Base-by-base conservation (phyloP, 1,140 invertebrate genomes). In the Armadillidium nasatum region DNA sequence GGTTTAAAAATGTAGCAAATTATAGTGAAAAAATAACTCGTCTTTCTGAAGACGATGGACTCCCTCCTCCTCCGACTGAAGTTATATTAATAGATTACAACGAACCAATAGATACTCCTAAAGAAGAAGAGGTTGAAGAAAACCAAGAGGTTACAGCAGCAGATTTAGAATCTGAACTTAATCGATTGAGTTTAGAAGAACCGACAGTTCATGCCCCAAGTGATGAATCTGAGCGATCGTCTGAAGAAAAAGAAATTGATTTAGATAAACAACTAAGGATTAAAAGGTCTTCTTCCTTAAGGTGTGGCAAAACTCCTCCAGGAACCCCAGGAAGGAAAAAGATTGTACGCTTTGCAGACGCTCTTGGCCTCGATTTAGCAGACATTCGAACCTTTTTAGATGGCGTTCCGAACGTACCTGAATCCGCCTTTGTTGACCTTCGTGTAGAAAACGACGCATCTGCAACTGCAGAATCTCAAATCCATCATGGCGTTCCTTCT, bases 321-420 rank as follows among this genome's bases (percentile, higher is more conserved):
- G 92, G 92, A 1, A 94, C 93, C 10, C 93, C 93, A 0, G 90
- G 91, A 3, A 87, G 91, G 0, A 97, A 97, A 84, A 98, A 97
- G 85, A 96, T 96, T 46, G 95, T 97, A 0, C 88, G 95, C 19
- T 98, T 98, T 84, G 96, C 95, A 0, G 96, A 98, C 83, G 94
- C 93, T 0, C 85, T 98, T 44, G 96, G 96, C 0, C 86, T 98
- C 9, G 95, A 98, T 86, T 86, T 98, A 77, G 94, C 94, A 11
- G 93, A 94, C 82, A 91, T 97, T 0, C 89, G 94, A 82, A 94
- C 93, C 3, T 95, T 94, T 84, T 86, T 94, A 78, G 93, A 95
- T 82, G 94, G 95, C 85, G 90, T 95, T 77, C 94, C 94, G 0
- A 91, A 90, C 80, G 88, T 96, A 81, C 94, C 94, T 0, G 91